Evolutionary conservation across 1,140 invertebrate species (phyloP), one percentile per base, ranked within the genome.

Genomic region (Tetramorium simillimum): DNA sequence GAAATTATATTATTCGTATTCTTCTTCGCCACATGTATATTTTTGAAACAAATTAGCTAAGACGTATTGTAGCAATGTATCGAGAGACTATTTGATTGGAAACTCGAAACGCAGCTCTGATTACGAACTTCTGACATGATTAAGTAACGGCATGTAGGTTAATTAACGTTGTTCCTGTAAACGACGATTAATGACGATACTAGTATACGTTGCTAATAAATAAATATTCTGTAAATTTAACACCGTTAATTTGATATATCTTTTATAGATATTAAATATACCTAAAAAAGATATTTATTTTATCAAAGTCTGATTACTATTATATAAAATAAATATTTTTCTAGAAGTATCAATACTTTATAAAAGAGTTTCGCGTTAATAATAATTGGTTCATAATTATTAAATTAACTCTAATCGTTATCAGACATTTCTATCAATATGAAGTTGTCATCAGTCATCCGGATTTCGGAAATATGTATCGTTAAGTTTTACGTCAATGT

Each of bases 151-250:
- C 12, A 63, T 62, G 73, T 73, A 82, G 46, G 43, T 90, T 90
- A 86, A 90, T 88, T 88, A 88, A 88, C 56, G n/a, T 73, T 73
- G 67, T 77, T 81, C 76, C 40, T 40, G 43, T 37, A 40, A 69
- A 80, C 24, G 21, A 28, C 51, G 33, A 86, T 86, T 70, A 90
- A 77, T 60, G n/a, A 37, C 14, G 9, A 14, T 67, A 37, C 49
- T 53, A 33, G 33, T 33, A 33, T 3, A 18, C 28, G 53, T 56
- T 49, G 5, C 40, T 56, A 7, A 14, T 70, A 56, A 89, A 82
- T 65, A 58, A 53, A 65, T 40, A 16, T 6, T 28, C 7, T 72
- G 10, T 72, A 72, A 46, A 62, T 46, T 76, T 5, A 63, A 49
- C n/a, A 62, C 9, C 37, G 14, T 28, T 43, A 28, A 16, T 28